Conservation (phyloP, 2,888 invertebrate genomes). For the Acronicta leporina region DNA sequence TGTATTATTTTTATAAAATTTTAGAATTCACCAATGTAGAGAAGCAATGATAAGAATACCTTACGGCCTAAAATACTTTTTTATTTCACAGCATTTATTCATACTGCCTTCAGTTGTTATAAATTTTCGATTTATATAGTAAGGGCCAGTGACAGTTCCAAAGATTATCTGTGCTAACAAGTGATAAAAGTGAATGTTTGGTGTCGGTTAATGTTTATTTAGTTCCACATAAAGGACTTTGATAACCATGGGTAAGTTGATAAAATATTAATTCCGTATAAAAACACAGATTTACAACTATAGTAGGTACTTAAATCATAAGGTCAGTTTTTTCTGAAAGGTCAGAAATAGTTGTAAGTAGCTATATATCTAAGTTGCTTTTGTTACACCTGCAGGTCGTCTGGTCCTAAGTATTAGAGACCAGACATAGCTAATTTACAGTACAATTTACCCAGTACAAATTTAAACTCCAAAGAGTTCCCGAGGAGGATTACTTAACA, state of each 20-base stretch:
- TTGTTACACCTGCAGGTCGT: too few species aligned
- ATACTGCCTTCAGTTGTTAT: constrained; percentile 4
- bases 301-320: too few species aligned
- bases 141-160: constrained; percentile 23
- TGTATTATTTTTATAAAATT: neutral
- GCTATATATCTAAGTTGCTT: too few species aligned
- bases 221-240: constrained; percentile 26
- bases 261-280: neutral
- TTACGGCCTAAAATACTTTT: neutral
- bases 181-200: constrained; percentile 29
- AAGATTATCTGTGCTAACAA: constrained; percentile 50
- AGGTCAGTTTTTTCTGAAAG: too few species aligned
- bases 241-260: constrained; percentile 60
- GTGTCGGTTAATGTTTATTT: constrained; percentile 33
- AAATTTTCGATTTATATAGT: constrained; percentile 11
- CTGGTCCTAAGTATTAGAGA: too few species aligned
- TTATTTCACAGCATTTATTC: constrained; percentile 11
- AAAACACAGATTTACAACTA: too few species aligned
- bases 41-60: neutral
- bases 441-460: too few species aligned
- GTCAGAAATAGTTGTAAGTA: too few species aligned
- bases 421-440: too few species aligned
- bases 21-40: neutral
- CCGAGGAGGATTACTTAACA: too few species aligned
- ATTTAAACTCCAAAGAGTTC: too few species aligned